Evolutionary conservation across 2,888 invertebrate species (phyloP).

Genomic region (Leucoma salicis): DNA sequence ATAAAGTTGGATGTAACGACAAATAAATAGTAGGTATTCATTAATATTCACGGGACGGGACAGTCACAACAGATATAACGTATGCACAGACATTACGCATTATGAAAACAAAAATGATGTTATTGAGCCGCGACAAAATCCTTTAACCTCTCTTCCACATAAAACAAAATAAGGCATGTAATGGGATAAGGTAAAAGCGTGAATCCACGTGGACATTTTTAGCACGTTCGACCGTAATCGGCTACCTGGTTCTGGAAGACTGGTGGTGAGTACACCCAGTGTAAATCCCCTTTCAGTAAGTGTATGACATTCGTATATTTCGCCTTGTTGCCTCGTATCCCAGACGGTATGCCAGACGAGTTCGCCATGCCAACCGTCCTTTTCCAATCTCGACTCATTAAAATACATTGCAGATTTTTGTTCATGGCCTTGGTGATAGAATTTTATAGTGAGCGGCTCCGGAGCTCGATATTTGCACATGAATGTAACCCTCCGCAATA

Average conservation of each 20-base stretch:
- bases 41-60: not conserved
- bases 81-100: not conserved
- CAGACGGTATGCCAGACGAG: conserved; percentile 54
- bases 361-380: conserved; percentile 63
- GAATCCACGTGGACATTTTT: conserved; percentile 19
- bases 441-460: conserved; percentile 63
- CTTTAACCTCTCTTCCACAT: not conserved
- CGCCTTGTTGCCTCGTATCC: conserved; percentile 51
- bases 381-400: conserved; percentile 47
- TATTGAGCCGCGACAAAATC: not conserved
- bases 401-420: conserved; percentile 47
- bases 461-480: conserved; percentile 70
- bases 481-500: conserved; percentile 49
- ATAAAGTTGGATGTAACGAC: not conserved
- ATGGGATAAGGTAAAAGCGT: too few relatives aligned
- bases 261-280: conserved; percentile 62
- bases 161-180: conserved; percentile 6
- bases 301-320: conserved; percentile 64
- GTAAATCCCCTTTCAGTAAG: conserved; percentile 57
- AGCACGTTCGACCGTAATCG: conserved; percentile 21
- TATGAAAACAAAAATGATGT: not conserved
- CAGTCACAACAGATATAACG: not conserved
- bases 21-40: not conserved
- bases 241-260: conserved; percentile 48
- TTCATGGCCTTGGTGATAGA: conserved; percentile 54